Evolutionary conservation across 2,797 vertebrate genomes (phyloP).

Genomic region (Gymnocypris eckloni): DNA sequence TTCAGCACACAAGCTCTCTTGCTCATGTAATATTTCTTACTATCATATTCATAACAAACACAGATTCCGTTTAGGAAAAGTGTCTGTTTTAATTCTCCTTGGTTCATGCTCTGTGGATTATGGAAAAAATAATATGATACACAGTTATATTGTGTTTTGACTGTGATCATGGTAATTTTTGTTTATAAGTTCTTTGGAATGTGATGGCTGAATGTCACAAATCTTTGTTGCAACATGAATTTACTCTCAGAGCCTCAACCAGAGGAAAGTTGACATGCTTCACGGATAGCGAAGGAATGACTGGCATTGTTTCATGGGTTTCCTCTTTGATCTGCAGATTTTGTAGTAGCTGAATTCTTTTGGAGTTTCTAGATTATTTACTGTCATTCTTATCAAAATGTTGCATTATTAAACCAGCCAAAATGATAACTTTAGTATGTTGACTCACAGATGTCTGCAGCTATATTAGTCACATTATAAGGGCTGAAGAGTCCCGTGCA

Average conservation of each 20-base stretch:
- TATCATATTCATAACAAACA: background rate
- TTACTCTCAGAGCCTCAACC: constrained; percentile 36
- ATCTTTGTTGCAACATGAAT: constrained; percentile 38
- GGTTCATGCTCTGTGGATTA: background rate
- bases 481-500: constrained; percentile 54
- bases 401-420: background rate
- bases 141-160: constrained; percentile 24
- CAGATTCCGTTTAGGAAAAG: background rate
- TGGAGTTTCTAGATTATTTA: constrained; percentile 35
- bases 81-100: background rate
- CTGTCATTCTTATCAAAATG: background rate
- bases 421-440: background rate
- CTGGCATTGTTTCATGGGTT: constrained; percentile 41
- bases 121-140: background rate
- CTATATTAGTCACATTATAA: constrained; percentile 35
- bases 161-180: constrained; percentile 11
- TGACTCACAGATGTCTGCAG: background rate
- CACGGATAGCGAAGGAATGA: constrained; percentile 49
- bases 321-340: background rate
- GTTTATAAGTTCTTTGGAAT: constrained; percentile 43
- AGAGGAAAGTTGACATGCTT: constrained; percentile 43
- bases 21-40: background rate
- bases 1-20: background rate
- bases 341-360: background rate
- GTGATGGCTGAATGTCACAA: background rate